A percentile compares a stretch with the other conserved stretches of the same genome.
Evolutionary conservation across 2,888 invertebrate species (phyloP).

Genomic region (Tenthredo mesomela): DNA sequence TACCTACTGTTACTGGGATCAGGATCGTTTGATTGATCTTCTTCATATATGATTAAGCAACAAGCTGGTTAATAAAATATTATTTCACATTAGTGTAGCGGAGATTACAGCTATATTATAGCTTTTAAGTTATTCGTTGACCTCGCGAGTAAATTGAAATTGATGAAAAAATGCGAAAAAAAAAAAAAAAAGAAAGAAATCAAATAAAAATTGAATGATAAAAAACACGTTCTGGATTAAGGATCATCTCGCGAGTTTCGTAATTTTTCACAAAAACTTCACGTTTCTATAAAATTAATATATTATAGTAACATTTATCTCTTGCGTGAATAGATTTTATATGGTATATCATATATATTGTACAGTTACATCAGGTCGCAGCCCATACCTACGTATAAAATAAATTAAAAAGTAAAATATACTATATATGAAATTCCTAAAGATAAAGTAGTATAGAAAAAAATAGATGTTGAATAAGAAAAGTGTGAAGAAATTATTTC

Average conservation of each 20-base stretch:
- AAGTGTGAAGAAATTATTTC: background rate
- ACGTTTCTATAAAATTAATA: background rate
- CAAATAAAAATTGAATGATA: background rate
- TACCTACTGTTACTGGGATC: background rate
- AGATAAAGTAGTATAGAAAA: background rate
- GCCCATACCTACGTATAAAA: background rate
- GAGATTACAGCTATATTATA: slow-evolving; percentile 12
- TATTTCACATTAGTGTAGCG: background rate
- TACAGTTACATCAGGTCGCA: background rate
- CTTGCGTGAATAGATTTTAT: background rate
- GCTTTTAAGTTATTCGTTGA: slow-evolving; percentile 28
- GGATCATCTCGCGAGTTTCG: background rate
- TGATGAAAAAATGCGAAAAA: background rate
- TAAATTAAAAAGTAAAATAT: background rate
- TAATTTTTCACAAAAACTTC: background rate
- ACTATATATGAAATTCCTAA: background rate
- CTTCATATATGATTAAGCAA: slow-evolving; percentile 6
- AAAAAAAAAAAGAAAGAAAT: background rate
- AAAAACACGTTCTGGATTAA: slow-evolving; percentile 1
- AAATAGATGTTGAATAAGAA: background rate
- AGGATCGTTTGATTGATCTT: background rate
- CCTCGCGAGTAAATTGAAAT: slow-evolving; percentile 20
- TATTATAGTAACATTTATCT: too few relatives aligned
- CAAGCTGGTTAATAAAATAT: background rate
- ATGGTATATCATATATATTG: background rate